Evolutionary conservation across 2,888 invertebrate genomes (phyloP), one percentile per base, ranked within the genome.

Genomic region (Drosophila mayaguana): DNA sequence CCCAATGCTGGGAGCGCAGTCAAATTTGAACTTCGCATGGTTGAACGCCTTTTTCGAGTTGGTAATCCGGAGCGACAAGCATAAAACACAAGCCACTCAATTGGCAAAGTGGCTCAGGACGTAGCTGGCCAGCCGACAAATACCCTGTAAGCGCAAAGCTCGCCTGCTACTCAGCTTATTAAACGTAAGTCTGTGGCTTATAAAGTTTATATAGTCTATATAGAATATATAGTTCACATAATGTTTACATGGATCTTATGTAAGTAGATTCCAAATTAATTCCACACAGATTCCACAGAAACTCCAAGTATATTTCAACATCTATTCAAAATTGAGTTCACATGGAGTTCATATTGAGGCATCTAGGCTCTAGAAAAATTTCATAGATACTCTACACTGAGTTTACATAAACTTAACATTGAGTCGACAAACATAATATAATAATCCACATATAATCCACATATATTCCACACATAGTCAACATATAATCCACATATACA

Each of bases 61-160:
- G 62, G 73, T 84, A 84, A 84, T 80, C 80, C 87, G 66, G 75
- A 59, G 28, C 66, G 62, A 60, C 45, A 63, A 73, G 61, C 76
- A 70, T 45, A 46, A 46, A 45, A 62, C 38, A 38, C 50, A 56
- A 60, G 28, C 45, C 56, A 57, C 28, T 22, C 22, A 25, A 46
- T 56, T 57, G 55, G 43, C 46, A 28, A 63, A 42, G 8, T 12
- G 12, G 5, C n/a, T 11, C 4, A 2, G 7, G 16, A 0, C 8
- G 14, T 1, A 4, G 14, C 0, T 18, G 22, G 0, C 9, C 6
- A 16, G 18, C 54, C 18, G 7, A 0, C 20, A 18, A 2, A 63
- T 45, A 45, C 65, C 51, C 36, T 22, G 51, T 28, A 48, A 20
- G 0, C 20, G 5, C 20, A 43, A 5, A 18, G 11, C 3, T 0